These are phyloP conservation scores for Anguilla japonica DNA, from an alignment of 2,113 vertebrate species.

Conservation along the genomic window DNA sequence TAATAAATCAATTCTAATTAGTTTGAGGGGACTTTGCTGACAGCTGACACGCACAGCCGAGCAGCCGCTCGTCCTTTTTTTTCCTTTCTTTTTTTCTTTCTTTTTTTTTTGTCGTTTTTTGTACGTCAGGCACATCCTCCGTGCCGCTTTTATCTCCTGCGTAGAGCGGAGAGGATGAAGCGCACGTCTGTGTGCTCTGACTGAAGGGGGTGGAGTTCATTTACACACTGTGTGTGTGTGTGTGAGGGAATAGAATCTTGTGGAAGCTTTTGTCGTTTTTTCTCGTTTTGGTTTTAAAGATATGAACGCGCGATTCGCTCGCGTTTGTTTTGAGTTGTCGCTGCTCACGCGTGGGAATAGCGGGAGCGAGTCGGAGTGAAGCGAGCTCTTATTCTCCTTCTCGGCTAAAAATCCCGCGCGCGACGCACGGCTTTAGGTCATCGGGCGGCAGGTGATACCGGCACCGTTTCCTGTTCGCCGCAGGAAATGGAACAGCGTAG, in stretches of 20 bases:
- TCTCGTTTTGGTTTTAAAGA: neutral
- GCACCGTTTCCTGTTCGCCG: too few species aligned
- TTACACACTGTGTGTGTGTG: neutral
- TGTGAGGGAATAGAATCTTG: neutral
- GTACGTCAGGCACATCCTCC: neutral
- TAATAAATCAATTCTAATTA: slow-evolving; percentile 99
- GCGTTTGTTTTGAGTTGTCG: too few species aligned
- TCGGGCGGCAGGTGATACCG: too few species aligned
- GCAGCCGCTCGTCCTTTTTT: slow-evolving; percentile 41
- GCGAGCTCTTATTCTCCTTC: too few species aligned
- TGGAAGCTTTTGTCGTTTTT: neutral
- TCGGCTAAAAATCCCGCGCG: too few species aligned
- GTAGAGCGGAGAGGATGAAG: neutral
- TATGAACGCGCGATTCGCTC: neutral
- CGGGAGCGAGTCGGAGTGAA: too few species aligned
- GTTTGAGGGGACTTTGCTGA: slow-evolving; percentile 74
- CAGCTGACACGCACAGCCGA: slow-evolving; percentile 71
- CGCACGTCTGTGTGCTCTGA: neutral
- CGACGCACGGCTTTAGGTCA: too few species aligned
- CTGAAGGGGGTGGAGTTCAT: neutral
- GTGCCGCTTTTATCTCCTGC: neutral
- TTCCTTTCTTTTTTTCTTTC: slow-evolving; percentile 54
- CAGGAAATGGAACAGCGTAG: too few species aligned
- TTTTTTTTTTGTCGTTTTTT: slow-evolving; percentile 34
- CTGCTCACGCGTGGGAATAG: too few species aligned